phyloP scores from a whole-genome alignment of 2,113 vertebrate genomes.

The Redunca redunca region DNA sequence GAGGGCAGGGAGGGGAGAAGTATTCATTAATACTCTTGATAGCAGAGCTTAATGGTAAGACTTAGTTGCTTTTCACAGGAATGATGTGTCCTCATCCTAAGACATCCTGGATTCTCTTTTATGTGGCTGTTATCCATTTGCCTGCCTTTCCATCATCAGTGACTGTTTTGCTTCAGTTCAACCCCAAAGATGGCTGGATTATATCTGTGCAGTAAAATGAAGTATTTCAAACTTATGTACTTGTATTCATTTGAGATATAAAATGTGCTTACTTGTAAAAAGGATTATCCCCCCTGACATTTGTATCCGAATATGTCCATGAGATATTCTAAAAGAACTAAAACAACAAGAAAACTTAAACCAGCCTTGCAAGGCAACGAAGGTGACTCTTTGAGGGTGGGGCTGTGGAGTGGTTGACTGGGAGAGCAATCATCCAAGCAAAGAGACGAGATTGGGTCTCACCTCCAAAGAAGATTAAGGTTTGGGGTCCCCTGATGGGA shows the following conservation, averaged over 20 bases:
- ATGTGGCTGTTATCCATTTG: not conserved
- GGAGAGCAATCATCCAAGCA: not conserved
- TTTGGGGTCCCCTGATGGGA: not conserved
- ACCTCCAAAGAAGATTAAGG: not conserved
- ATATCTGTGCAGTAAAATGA: constrained; percentile 47
- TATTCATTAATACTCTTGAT: not conserved
- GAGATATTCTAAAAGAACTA: not conserved
- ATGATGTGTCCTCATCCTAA: not conserved
- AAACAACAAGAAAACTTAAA: not conserved
- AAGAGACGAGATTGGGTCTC: not conserved
- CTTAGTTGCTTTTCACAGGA: not conserved
- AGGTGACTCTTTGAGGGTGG: not conserved
- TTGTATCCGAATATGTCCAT: not conserved
- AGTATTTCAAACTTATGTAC: constrained; percentile 2
- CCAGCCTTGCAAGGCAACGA: not conserved
- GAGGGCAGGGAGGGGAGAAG: not conserved
- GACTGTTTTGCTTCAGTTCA: not conserved
- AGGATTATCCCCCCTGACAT: not conserved
- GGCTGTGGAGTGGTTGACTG: not conserved
- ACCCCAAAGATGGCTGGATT: not conserved
- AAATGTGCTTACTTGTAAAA: not conserved
- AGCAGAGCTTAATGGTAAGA: not conserved
- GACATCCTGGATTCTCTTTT: not conserved
- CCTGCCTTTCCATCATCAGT: not conserved
- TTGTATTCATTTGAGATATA: constrained; percentile 20